Conservation (phyloP, 2,888 invertebrate species). For the Trachelus troglodyta region DNA sequence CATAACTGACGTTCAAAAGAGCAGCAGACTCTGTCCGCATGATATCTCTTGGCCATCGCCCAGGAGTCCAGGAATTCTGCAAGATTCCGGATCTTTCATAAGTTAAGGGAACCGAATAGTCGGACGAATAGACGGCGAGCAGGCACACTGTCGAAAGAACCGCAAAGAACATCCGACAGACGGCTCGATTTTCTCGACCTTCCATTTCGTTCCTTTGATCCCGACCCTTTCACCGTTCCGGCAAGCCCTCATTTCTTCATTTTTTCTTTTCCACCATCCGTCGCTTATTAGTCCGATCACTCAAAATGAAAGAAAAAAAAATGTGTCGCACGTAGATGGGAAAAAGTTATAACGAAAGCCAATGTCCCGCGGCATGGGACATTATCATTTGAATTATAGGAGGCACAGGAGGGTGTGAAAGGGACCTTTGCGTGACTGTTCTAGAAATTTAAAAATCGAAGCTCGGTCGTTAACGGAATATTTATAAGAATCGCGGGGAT, state of each 20-base stretch:
- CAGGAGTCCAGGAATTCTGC: slow-evolving; percentile 21
- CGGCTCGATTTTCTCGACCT: slow-evolving; percentile 21
- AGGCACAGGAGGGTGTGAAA: too few relatives aligned
- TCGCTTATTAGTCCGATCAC: too few relatives aligned
- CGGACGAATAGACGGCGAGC: slow-evolving; percentile 14
- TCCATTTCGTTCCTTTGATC: slow-evolving; percentile 34
- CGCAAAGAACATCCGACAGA: not conserved
- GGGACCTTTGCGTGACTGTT: too few relatives aligned
- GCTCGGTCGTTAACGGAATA: slow-evolving; percentile 40
- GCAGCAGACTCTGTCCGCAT: slow-evolving; percentile 43
- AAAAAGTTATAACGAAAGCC: too few relatives aligned
- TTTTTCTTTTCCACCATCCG: too few relatives aligned
- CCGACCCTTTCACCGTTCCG: too few relatives aligned
- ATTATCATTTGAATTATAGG: too few relatives aligned
- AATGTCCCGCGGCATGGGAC: too few relatives aligned
- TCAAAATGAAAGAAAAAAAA: too few relatives aligned
- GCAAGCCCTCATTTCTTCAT: too few relatives aligned
- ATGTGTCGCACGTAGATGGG: too few relatives aligned
- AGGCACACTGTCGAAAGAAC: not conserved
- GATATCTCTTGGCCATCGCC: slow-evolving; percentile 49
- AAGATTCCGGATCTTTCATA: not conserved
- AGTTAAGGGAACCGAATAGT: slow-evolving; percentile 60
- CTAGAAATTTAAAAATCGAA: slow-evolving; percentile 33
- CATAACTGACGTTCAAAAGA: slow-evolving; percentile 50
- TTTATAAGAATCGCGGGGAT: slow-evolving; percentile 37